Evolutionary conservation across 1,140 invertebrate species (phyloP).

Genomic region (Episyrphus balteatus): DNA sequence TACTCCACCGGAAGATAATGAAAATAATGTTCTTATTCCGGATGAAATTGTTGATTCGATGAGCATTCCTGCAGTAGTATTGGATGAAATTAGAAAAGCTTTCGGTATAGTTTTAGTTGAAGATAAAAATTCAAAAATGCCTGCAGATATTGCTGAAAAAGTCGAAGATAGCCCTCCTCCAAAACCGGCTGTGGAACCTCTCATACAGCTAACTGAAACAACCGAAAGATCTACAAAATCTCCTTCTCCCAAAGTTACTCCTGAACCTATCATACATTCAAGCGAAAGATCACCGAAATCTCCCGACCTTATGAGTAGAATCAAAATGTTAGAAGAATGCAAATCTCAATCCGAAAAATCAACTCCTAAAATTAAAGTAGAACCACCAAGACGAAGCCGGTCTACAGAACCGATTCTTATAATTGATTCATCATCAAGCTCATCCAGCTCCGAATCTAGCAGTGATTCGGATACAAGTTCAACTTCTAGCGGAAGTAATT

Average conservation of each 20-base stretch:
- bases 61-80: slow-evolving; percentile 17
- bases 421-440: not conserved
- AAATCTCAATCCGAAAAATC: too few species aligned
- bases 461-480: not conserved
- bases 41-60: slow-evolving; percentile 29
- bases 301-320: too few species aligned
- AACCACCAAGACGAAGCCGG: too few species aligned
- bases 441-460: not conserved
- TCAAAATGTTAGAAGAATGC: too few species aligned
- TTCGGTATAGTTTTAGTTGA: slow-evolving; percentile 12
- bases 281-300: too few species aligned
- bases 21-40: slow-evolving; percentile 12
- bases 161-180: too few species aligned
- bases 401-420: not conserved
- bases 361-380: too few species aligned
- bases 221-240: too few species aligned
- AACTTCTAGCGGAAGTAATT: not conserved
- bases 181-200: too few species aligned
- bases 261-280: too few species aligned
- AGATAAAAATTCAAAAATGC: not conserved
- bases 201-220: too few species aligned
- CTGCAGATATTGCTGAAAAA: not conserved
- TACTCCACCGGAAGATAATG: slow-evolving; percentile 14
- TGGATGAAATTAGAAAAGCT: slow-evolving; percentile 27
- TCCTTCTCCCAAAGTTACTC: too few species aligned